phyloP scores from a whole-genome alignment of 2,888 invertebrate genomes.

The Ditula angustiorana region DNA sequence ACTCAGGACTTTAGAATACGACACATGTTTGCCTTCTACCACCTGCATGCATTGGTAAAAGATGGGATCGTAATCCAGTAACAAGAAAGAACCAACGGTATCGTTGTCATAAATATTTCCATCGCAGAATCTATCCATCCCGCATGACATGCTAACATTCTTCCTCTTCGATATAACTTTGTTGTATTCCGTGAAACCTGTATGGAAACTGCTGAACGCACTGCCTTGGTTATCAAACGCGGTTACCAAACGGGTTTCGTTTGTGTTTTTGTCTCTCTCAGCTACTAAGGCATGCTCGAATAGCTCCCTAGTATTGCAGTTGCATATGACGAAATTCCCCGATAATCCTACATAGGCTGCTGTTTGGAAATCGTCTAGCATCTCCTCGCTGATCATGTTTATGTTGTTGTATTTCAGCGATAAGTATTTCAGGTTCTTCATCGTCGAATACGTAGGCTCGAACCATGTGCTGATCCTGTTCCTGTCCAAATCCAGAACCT shows the following conservation, averaged over 20 bases:
- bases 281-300: conserved; percentile 65
- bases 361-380: conserved; percentile 82
- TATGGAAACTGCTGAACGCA: conserved; percentile 48
- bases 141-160: conserved; percentile 45
- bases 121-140: conserved; percentile 41
- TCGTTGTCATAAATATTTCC: conserved; percentile 44
- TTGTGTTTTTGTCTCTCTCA: neutral
- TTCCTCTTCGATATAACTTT: conserved; percentile 48
- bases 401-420: conserved; percentile 83
- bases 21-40: conserved; percentile 48
- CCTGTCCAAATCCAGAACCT: conserved; percentile 78
- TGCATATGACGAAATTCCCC: conserved; percentile 86
- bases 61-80: conserved; percentile 58
- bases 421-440: conserved; percentile 71
- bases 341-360: conserved; percentile 80
- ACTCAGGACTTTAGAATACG: conserved; percentile 48
- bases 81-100: conserved; percentile 52
- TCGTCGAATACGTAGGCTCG: conserved; percentile 62
- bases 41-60: conserved; percentile 59
- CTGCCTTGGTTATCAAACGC: conserved; percentile 3
- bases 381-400: conserved; percentile 82
- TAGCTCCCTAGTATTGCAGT: conserved; percentile 82
- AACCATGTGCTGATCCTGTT: conserved; percentile 86
- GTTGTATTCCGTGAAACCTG: conserved; percentile 58
- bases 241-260: conserved; percentile 38